Percentiles rank a stretch among this genome's conserved stretches.
These are phyloP conservation scores for Berghia stephanieae DNA, from an alignment of 1,140 invertebrate species.

Conservation along the genomic window DNA sequence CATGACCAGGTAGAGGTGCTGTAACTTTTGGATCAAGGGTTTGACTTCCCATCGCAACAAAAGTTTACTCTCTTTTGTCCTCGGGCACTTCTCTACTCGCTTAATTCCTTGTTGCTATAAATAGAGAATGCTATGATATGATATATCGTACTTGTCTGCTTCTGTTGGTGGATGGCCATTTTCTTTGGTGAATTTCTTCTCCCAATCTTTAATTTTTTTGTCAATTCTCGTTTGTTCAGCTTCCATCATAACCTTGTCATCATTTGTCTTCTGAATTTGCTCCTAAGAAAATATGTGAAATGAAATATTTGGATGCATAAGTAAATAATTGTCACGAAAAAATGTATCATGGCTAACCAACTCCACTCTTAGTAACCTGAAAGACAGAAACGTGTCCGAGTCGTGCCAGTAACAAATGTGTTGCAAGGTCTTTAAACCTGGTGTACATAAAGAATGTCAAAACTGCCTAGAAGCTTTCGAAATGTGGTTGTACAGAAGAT, in stretches of 20 bases:
- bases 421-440: not conserved
- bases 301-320: slow-evolving; percentile 1
- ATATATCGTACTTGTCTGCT: slow-evolving; percentile 56
- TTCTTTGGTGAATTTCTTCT: slow-evolving; percentile 55
- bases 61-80: no score
- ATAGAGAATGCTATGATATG: no score
- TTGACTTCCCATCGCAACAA: not conserved
- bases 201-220: slow-evolving; percentile 56
- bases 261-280: slow-evolving; percentile 45
- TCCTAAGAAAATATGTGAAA: slow-evolving; percentile 52
- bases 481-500: no score
- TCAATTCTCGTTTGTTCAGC: slow-evolving; percentile 49
- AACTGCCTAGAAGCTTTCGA: no score
- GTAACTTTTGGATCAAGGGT: not conserved
- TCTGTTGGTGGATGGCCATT: slow-evolving; percentile 54
- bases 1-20: no score
- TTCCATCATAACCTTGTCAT: slow-evolving; percentile 53
- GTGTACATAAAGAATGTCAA: not conserved
- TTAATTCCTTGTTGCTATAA: no score
- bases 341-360: not conserved
- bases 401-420: not conserved
- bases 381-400: not conserved
- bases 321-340: not conserved
- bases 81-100: no score
- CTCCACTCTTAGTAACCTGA: no score